Conservation (phyloP, 2,888 invertebrate genomes). For the Tromatobia lineatoria region DNA sequence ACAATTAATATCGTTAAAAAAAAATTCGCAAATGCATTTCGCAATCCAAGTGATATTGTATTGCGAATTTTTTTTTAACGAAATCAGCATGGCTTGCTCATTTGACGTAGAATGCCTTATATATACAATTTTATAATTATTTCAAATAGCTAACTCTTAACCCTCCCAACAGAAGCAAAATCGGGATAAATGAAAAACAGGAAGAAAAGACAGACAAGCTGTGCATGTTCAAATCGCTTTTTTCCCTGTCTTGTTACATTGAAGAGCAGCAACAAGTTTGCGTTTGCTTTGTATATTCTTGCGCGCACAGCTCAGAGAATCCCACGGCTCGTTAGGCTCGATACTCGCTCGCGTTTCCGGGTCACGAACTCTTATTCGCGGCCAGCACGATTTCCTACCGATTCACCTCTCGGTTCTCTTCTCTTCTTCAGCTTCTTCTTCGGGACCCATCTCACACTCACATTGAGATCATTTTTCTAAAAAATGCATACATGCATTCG, state of each 20-base stretch:
- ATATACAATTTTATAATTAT: too few species aligned
- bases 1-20: too few species aligned
- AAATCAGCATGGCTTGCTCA: too few species aligned
- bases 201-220: conserved; percentile 18
- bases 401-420: conserved; percentile 19
- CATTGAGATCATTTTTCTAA: background rate
- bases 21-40: too few species aligned
- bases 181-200: conserved; percentile 33
- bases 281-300: conserved; percentile 20
- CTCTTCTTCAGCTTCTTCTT: background rate
- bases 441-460: conserved; percentile 1
- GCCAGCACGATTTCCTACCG: conserved; percentile 40
- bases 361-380: conserved; percentile 57
- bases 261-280: conserved; percentile 42
- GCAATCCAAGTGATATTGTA: too few species aligned
- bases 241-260: conserved; percentile 31
- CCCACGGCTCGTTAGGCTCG: conserved; percentile 53
- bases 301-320: conserved; percentile 1
- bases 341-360: conserved; percentile 57
- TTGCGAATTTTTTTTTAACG: too few species aligned
- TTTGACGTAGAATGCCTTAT: too few species aligned
- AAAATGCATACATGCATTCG: background rate
- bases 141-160: background rate
- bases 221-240: conserved; percentile 22
- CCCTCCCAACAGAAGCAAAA: conserved; percentile 1